Evolutionary conservation across 2,888 invertebrate genomes (phyloP), one percentile per base, ranked within the genome.

Genomic region (Disparrhopalites patrizii): DNA sequence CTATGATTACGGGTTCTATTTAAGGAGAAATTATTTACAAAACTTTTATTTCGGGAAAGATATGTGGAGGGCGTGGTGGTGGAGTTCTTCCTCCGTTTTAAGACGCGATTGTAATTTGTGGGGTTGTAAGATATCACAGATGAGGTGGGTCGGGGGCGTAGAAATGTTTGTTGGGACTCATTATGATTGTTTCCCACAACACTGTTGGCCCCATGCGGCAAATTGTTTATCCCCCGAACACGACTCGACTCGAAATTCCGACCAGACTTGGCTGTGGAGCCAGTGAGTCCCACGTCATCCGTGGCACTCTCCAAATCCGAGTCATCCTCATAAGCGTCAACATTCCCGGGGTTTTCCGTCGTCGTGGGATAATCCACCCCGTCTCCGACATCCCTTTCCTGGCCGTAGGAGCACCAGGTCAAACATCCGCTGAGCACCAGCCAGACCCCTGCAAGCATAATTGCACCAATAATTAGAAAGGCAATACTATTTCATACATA

Each of bases 91-190:
- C 68, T 58, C 13, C 72, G 63, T 40, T 72, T 74, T 15, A 72
- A 63, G n/a, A 72, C 65, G 18, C 72, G 58, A 62, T 71, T 71
- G 64, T 69, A 69, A 40, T 68, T 69, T 28, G 51, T 63, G 31
- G 69, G 69, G 69, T 70, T 70, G 67, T 66, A 68, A 10, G 67
- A 68, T 65, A 65, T 65, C 54, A 58, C 58, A 65, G 65, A 36
- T 38, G 66, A 50, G 57, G 66, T 66, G 50, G 66, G 66, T 31
- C 66, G 61, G 7, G 62, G 62, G 15, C 47, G 52, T 20, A 66
- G 40, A 27, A 54, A 33, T 10, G 66, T 43, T 31, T 55, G 55
- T n/a, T 47, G n/a, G 2, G 47, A 23, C 3, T 27, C 56, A 50
- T 23, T 56, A 20, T 23, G 20, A n/a, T 7, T 15, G 38, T 31